These are phyloP conservation scores for Macropodus opercularis DNA, from an alignment of 2,797 vertebrate genomes.

Conservation along the genomic window DNA sequence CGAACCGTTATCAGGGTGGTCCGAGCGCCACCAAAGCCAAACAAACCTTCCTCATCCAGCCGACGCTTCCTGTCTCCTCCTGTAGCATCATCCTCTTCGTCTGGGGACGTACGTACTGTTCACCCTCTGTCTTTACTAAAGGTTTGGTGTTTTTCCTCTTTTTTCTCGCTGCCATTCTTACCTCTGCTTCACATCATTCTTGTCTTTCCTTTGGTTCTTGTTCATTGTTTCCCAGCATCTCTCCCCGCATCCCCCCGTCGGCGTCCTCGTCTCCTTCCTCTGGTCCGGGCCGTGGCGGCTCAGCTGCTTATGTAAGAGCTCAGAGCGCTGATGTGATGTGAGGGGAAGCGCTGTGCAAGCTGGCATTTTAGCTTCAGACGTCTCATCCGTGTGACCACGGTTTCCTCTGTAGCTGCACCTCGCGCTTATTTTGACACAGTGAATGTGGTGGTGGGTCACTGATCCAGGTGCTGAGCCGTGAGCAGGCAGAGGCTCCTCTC, in stretches of 20 bases:
- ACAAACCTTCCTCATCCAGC: too few relatives aligned
- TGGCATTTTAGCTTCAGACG: too few relatives aligned
- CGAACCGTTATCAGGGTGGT: background rate
- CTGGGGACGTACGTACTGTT: too few relatives aligned
- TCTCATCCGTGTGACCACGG: too few relatives aligned
- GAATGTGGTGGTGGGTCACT: too few relatives aligned
- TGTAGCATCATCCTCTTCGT: too few relatives aligned
- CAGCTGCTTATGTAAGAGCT: constrained; percentile 56
- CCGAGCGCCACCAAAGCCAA: background rate
- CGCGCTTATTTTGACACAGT: too few relatives aligned
- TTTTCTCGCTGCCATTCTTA: background rate
- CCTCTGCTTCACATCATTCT: background rate
- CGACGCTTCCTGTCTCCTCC: background rate
- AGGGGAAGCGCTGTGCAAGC: constrained; percentile 48
- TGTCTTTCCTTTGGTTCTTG: background rate
- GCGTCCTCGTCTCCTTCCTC: background rate
- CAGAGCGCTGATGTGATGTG: constrained; percentile 54
- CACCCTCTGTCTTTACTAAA: too few relatives aligned
- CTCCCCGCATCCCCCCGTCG: background rate
- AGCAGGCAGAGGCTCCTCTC: too few relatives aligned
- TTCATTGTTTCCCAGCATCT: background rate
- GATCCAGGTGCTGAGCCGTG: too few relatives aligned
- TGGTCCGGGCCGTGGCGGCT: constrained; percentile 27
- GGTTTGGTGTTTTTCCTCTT: too few relatives aligned
- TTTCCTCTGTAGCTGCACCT: too few relatives aligned